Evolutionary conservation across 2,113 vertebrate genomes (phyloP), one percentile per base, ranked within the genome.

Genomic region (Ageneiosus marmoratus): DNA sequence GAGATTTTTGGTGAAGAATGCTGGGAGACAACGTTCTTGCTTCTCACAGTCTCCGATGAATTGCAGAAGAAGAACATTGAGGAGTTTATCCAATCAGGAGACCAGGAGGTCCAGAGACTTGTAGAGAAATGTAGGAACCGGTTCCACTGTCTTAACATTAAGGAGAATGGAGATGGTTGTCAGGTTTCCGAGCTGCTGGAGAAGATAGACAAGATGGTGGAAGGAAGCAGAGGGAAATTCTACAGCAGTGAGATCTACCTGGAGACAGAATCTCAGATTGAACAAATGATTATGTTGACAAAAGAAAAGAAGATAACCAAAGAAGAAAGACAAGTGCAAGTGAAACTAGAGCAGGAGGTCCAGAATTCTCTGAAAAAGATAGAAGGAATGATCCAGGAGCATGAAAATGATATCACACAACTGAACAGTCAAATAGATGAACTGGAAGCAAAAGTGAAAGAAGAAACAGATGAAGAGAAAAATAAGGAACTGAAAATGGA

Each of bases 61-160:
- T 0, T 4, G 46, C 69, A 72, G 44, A 48, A 60, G 37, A 67
- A 34, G 29, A 78, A 11, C 3, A 44, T 84, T 16, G 34, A 51
- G 34, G 48, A 73, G 10, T 79, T 69, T 58, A 15, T 82, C 44
- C 69, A 72, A 48, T 72, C 69, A 48, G 69, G 69, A 48, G 44
- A 72, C 24, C 41, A n/a, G 27, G 69, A 72, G 6, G 13, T 72
- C 24, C 44, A 27, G n/a, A 72, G n/a, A 48, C 69, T 86, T 88
- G 27, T 48, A n/a, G 24, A 72, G 69, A 72, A 72, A 48, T 72
- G 69, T 48, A 44, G 44, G 27, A 60, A 41, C 34, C 60, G 56
- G 55, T 78, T 60, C 55, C 51, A 75, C 27, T 50, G 44, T 75
- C 63, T 72, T 24, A 72, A 72, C 6, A 48, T 72, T 48, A 72